Conservation (phyloP, 2,888 invertebrate species). For the Eupelmus urozonus region DNA sequence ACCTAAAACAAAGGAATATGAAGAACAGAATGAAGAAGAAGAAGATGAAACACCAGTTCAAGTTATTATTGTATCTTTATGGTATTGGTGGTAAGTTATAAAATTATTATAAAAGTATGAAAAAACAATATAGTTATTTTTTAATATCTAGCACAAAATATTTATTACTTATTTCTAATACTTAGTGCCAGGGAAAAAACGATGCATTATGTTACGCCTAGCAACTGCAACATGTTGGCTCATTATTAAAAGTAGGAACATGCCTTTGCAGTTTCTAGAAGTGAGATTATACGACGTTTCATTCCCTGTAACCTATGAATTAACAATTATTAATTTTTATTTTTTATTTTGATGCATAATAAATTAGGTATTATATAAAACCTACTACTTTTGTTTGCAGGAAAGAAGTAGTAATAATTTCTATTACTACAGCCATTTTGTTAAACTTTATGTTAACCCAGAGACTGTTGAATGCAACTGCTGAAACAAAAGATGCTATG, state of each 20-base stretch:
- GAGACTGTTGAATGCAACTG: slow-evolving; percentile 68
- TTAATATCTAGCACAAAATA: no score
- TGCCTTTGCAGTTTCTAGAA: no score
- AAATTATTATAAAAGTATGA: slow-evolving; percentile 24
- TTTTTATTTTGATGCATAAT: background rate
- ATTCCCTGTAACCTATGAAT: no score
- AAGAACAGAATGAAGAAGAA: slow-evolving; percentile 65
- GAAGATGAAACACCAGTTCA: slow-evolving; percentile 83
- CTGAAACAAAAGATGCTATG: slow-evolving; percentile 67
- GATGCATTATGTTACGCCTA: no score
- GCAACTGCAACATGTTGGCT: no score
- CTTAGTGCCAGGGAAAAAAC: no score
- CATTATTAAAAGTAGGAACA: no score
- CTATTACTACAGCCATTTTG: slow-evolving; percentile 85
- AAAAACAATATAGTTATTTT: slow-evolving; percentile 2
- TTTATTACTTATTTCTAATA: background rate
- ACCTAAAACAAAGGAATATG: slow-evolving; percentile 57
- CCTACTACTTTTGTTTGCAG: slow-evolving; percentile 71
- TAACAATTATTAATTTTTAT: no score
- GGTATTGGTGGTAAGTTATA: slow-evolving; percentile 85
- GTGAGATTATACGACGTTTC: no score
- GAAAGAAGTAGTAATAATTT: slow-evolving; percentile 89
- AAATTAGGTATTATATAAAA: slow-evolving; percentile 1
- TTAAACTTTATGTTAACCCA: slow-evolving; percentile 84
- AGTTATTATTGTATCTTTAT: slow-evolving; percentile 85